Conservation (phyloP, 2,113 vertebrate species). For the Nettapus auritus region DNA sequence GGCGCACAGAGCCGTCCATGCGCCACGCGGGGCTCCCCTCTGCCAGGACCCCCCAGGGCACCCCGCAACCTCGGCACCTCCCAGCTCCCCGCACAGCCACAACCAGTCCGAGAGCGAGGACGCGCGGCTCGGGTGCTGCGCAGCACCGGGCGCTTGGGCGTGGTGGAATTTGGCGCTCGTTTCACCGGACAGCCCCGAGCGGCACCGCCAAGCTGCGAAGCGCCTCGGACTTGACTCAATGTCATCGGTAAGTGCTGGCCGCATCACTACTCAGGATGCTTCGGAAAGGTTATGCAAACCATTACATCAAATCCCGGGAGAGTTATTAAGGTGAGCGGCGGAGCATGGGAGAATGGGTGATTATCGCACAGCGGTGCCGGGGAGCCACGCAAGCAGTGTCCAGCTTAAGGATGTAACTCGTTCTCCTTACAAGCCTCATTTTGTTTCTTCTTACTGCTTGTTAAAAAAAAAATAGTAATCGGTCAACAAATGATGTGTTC, state of each 20-base stretch:
- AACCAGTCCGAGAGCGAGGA: background rate
- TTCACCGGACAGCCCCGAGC: background rate
- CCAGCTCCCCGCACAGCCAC: background rate
- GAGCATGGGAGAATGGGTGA: conserved; percentile 60
- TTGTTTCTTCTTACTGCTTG: background rate
- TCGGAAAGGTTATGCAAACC: conserved; percentile 57
- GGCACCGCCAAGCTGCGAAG: background rate
- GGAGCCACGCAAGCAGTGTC: background rate
- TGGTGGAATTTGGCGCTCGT: background rate
- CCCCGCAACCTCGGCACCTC: background rate
- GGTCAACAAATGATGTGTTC: background rate
- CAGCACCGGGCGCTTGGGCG: background rate
- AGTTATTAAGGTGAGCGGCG: conserved; percentile 57
- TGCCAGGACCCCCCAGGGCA: no score
- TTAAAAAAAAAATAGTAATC: background rate
- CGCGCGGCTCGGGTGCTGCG: background rate
- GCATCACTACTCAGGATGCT: conserved; percentile 52
- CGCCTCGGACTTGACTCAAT: conserved; percentile 34
- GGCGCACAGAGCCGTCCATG: background rate
- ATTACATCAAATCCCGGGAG: conserved; percentile 54
- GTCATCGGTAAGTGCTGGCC: conserved; percentile 46
- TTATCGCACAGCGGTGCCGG: conserved; percentile 26
- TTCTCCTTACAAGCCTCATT: conserved; percentile 28
- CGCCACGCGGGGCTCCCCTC: background rate
- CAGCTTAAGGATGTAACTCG: conserved; percentile 28